Evolutionary conservation across 2,888 invertebrate species (phyloP).

Genomic region (Eristalis arbustorum): DNA sequence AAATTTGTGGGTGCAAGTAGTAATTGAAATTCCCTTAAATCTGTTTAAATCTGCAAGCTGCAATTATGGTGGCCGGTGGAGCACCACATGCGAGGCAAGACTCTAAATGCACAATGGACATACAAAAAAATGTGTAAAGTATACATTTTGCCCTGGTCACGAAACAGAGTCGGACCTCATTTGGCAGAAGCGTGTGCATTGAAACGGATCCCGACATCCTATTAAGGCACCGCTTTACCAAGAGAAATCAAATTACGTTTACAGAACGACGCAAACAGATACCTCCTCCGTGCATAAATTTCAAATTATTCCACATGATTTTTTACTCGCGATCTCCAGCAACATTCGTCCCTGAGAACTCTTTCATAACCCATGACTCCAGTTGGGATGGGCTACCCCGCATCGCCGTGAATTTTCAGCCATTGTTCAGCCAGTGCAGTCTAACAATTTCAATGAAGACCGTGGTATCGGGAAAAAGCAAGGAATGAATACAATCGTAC

Average conservation of each 20-base stretch:
- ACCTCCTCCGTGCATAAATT: neutral
- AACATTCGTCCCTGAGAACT: neutral
- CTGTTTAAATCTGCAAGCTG: neutral
- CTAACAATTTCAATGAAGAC: conserved; percentile 26
- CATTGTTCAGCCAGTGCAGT: conserved; percentile 2
- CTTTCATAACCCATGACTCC: neutral
- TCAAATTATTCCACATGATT: neutral
- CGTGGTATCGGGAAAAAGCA: conserved; percentile 8
- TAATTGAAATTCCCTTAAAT: too few species aligned
- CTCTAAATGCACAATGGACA: neutral
- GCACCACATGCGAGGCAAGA: neutral
- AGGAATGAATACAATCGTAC: conserved; percentile 39
- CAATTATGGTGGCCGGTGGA: neutral
- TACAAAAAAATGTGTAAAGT: neutral
- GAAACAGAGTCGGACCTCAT: neutral
- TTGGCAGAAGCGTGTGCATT: neutral
- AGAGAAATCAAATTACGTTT: neutral
- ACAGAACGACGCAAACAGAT: neutral
- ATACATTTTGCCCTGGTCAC: neutral
- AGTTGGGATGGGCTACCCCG: neutral
- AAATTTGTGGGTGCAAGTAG: too few species aligned
- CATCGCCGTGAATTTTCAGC: neutral
- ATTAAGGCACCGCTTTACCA: neutral
- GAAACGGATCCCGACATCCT: neutral
- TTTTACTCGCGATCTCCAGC: neutral